These are phyloP conservation scores for Mormyrus lacerda DNA, from an alignment of 2,113 vertebrate species.

Conservation along the genomic window DNA sequence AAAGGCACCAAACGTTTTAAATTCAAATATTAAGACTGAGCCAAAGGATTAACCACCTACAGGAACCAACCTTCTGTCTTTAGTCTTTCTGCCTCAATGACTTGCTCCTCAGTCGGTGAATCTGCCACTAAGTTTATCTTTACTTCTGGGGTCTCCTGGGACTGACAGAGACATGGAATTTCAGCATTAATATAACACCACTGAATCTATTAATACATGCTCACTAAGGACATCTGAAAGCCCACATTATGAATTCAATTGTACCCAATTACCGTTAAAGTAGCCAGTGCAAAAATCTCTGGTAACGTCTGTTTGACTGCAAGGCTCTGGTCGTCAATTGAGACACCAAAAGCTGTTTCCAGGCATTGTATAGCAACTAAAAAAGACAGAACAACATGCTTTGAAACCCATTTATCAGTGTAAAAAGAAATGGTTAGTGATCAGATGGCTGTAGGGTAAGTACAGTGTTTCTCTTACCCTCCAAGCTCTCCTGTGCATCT, in stretches of 20 bases:
- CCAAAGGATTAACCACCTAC: background rate
- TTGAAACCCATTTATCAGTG: background rate
- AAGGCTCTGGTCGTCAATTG: conserved; percentile 71
- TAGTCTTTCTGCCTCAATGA: conserved; percentile 77
- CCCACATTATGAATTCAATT: background rate
- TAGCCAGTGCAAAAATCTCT: conserved; percentile 72
- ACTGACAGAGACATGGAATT: conserved; percentile 20
- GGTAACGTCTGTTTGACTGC: conserved; percentile 74
- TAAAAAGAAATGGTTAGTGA: background rate
- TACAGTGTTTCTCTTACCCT: conserved; percentile 63
- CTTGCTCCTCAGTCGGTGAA: conserved; percentile 68
- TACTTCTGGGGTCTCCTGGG: conserved; percentile 52
- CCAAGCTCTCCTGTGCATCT: conserved; percentile 89
- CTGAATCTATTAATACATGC: background rate
- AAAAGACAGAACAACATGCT: conserved; percentile 11
- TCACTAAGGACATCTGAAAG: background rate
- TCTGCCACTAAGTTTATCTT: conserved; percentile 47
- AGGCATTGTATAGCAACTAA: conserved; percentile 93
- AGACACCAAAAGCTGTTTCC: conserved; percentile 87
- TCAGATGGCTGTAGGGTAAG: background rate
- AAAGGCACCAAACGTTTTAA: background rate
- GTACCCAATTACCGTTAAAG: conserved; percentile 55
- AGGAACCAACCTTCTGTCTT: conserved; percentile 76
- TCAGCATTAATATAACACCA: background rate
- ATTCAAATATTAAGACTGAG: background rate